Base-by-base conservation (phyloP, 2,113 vertebrate species). In the Podarcis muralis region DNA sequence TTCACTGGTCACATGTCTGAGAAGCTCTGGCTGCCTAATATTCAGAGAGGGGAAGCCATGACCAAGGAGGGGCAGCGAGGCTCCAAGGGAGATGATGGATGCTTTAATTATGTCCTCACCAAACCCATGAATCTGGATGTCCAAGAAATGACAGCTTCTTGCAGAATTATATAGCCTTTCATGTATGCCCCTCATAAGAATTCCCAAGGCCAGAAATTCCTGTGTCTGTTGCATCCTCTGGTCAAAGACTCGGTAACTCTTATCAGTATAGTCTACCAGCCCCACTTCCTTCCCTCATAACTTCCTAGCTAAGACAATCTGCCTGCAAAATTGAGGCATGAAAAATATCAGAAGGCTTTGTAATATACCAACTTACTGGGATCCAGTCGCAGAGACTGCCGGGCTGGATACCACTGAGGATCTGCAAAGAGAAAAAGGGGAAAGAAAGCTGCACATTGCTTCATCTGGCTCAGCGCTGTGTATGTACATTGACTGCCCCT, bases 321-420 rank as follows among this genome's bases (percentile, higher is more conserved):
- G 23, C 57, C 72, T 43, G 40, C 20, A 35, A 79, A 80, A 35
- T 4, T 35, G 22, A 11, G 11, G 8, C 68, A 13, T 2, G 5
- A 11, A n/a, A 53, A 40, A 23, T 23, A 16, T 2, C 8, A 30
- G 40, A 23, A 43, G 16, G 13, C 6, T 37, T 25, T 25, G 35
- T 30, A 2, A 69, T 37, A 18, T 13, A 59, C 6, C 4, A 48
- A 86, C 98, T 97, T 96, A 99, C 98, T 99, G 90, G 98, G 96
- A 84, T 99, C 98, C 18, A 99, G 97, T 89, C 98, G 98, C 27
- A 99, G 97, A 89, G 98, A 99, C 95, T 99, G 98, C 88, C 98
- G 96, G 90, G 98, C 97, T 1, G 98, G 98, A 91, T 99, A 99
- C 97, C 98, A 99, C 95, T 99, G 98, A 3, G 98, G 98, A 93